A percentile compares a stretch with the other conserved stretches of the same genome.
Evolutionary conservation across 64 coral and sea anemone genomes (phyloP).

Genomic region (Actinia tenebrosa): DNA sequence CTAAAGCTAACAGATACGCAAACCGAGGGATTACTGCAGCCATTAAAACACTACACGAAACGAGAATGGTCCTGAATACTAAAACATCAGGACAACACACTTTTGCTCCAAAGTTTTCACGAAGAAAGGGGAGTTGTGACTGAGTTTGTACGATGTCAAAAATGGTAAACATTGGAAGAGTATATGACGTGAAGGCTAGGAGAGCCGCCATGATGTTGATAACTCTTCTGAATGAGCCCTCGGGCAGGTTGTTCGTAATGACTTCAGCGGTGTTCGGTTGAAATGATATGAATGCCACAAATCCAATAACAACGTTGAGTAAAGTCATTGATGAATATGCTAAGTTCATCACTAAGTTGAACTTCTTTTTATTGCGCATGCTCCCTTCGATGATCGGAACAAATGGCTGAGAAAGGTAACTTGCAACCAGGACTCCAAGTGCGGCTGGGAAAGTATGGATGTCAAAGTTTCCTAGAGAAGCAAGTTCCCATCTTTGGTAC

Average conservation of each 20-base stretch:
- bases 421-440: constrained; percentile 83
- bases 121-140: constrained; percentile 37
- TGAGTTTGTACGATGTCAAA: constrained; percentile 82
- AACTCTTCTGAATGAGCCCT: constrained; percentile 65
- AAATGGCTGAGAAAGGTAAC: constrained; percentile 93
- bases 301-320: constrained; percentile 83
- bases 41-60: constrained; percentile 54
- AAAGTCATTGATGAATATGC: constrained; percentile 80
- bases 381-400: constrained; percentile 90
- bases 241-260: constrained; percentile 88
- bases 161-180: constrained; percentile 95
- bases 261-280: constrained; percentile 87
- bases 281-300: constrained; percentile 89
- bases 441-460: constrained; percentile 77
- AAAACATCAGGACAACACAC: constrained; percentile 38
- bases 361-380: constrained; percentile 75
- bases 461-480: constrained; percentile 73
- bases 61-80: constrained; percentile 43
- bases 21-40: constrained; percentile 72
- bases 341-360: constrained; percentile 66
- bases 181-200: constrained; percentile 84
- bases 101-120: constrained; percentile 44
- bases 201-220: constrained; percentile 82
- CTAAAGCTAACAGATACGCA: constrained; percentile 73
- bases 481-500: constrained; percentile 64